These are phyloP conservation scores for Salvator merianae DNA, from an alignment of 2,113 vertebrate species.

Conservation along the genomic window DNA sequence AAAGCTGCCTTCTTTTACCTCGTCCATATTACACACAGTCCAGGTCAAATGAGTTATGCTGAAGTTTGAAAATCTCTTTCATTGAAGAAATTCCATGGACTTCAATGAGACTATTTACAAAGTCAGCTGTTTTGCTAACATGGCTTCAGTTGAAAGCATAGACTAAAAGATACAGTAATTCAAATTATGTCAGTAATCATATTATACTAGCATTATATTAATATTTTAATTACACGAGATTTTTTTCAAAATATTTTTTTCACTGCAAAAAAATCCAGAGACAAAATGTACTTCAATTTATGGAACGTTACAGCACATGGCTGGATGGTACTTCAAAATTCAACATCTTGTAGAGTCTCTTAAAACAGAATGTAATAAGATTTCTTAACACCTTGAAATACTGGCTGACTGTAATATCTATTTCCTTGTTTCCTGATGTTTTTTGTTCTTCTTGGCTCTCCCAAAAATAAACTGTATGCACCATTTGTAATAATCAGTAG, in stretches of 20 bases:
- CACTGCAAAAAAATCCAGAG: not conserved
- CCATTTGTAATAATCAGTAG: too few species aligned
- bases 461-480: not conserved
- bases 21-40: not conserved
- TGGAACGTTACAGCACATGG: not conserved
- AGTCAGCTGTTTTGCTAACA: not conserved
- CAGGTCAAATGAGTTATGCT: not conserved
- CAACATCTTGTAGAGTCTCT: not conserved
- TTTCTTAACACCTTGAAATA: not conserved
- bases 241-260: not conserved
- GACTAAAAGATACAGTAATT: not conserved
- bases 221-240: not conserved
- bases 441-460: not conserved
- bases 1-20: not conserved
- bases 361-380: not conserved
- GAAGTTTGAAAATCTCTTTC: not conserved
- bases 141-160: not conserved
- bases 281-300: not conserved
- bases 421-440: not conserved
- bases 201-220: not conserved
- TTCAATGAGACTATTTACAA: constrained; percentile 5
- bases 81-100: not conserved
- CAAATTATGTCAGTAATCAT: not conserved
- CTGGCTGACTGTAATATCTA: not conserved
- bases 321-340: not conserved